Evolutionary conservation across 2,797 vertebrate genomes (phyloP).

Genomic region (Fistularia tabacaria): DNA sequence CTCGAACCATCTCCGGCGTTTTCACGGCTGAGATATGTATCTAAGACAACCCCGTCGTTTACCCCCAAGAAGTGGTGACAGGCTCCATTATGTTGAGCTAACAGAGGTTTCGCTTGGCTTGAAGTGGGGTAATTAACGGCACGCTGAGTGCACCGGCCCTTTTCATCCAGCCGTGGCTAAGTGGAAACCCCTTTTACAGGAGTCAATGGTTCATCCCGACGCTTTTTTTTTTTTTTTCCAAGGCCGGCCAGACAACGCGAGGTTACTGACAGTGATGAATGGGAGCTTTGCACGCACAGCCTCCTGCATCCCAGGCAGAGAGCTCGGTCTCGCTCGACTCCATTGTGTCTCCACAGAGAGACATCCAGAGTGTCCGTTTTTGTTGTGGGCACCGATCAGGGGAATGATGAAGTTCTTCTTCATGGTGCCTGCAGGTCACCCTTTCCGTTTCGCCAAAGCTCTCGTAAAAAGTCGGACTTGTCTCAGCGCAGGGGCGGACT

Average conservation of each 20-base stretch:
- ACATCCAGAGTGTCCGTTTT: conserved; percentile 7
- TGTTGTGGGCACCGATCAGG: not conserved
- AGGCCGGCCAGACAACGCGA: conserved; percentile 57
- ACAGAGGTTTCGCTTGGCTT: conserved; percentile 53
- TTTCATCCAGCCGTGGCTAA: conserved; percentile 59
- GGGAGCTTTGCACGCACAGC: conserved; percentile 53
- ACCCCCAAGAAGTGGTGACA: conserved; percentile 39
- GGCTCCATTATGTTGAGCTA: conserved; percentile 58
- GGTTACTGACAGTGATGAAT: conserved; percentile 62
- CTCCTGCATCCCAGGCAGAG: conserved; percentile 29
- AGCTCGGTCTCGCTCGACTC: conserved; percentile 27
- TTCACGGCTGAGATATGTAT: conserved; percentile 6
- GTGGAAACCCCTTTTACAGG: conserved; percentile 61
- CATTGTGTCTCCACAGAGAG: conserved; percentile 17
- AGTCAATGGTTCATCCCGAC: conserved; percentile 60
- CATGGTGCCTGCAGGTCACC: conserved; percentile 38
- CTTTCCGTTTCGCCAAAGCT: conserved; percentile 4
- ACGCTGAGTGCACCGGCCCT: conserved; percentile 54
- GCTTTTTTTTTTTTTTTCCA: conserved; percentile 24
- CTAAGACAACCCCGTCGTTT: conserved; percentile 37
- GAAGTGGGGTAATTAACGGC: conserved; percentile 60
- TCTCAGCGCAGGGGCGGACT: conserved; percentile 7
- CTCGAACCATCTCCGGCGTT: not conserved
- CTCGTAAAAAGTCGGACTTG: too few relatives aligned
- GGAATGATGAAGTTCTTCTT: too few relatives aligned